Percentiles rank a stretch among this genome's conserved stretches.
Conservation (phyloP, 2,113 vertebrate species). For the Hydrochoerus hydrochaeris region DNA sequence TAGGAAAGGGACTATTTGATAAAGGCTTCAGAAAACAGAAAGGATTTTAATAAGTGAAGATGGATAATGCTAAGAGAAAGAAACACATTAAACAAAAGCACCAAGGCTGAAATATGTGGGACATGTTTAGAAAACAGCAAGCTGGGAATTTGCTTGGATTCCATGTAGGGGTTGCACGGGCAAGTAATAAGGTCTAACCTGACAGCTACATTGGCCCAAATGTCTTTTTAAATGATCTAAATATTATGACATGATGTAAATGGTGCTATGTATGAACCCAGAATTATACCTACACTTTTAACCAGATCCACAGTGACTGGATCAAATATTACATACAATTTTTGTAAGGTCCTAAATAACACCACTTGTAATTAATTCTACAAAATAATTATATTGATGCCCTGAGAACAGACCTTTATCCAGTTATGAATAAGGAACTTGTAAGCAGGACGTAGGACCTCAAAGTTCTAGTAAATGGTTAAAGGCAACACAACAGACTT, state of each 20-base stretch:
- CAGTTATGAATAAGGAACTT: background rate
- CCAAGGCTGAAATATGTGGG: background rate
- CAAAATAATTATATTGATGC: background rate
- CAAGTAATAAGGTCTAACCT: background rate
- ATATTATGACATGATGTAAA: background rate
- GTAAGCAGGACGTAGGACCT: background rate
- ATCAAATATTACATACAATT: background rate
- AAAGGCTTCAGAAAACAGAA: background rate
- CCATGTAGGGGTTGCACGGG: background rate
- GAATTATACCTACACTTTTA: background rate
- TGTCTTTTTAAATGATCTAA: background rate
- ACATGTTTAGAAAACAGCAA: background rate
- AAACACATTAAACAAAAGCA: conserved; percentile 29
- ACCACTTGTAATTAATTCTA: background rate
- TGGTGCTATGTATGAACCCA: background rate
- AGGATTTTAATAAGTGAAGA: background rate
- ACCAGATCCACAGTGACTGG: background rate
- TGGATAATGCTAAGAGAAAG: background rate
- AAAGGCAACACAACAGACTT: conserved; percentile 1
- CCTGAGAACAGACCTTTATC: background rate
- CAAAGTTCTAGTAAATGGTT: conserved; percentile 21
- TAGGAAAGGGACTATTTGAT: background rate
- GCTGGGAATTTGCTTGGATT: background rate
- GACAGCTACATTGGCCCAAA: background rate
- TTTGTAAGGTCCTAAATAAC: conserved; percentile 24